Evolutionary conservation across 2,113 vertebrate genomes (phyloP), one percentile per base, ranked within the genome.

Genomic region (Zonotrichia leucophrys): DNA sequence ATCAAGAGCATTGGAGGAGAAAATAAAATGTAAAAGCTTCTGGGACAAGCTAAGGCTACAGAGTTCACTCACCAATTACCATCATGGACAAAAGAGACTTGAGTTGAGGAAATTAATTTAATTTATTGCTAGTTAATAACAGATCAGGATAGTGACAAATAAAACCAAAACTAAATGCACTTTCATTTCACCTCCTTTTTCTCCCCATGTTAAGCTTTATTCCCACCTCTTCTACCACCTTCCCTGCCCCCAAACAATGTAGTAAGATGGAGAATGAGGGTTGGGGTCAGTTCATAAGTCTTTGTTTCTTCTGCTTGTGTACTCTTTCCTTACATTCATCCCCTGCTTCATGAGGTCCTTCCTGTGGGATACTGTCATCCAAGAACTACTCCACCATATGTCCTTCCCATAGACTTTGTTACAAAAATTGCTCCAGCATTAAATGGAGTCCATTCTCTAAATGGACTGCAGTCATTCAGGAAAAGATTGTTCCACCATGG

Each of bases 201-300:
- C 41, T 41, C 89, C 24, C 2, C 5, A 39, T 12, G 12, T n/a
- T 90, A 27, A 85, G 1, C 6, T 52, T 60, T 12, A 37, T 44
- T 82, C 23, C 7, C 27, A 50, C 13, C 1, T 77, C 18, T 74
- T 68, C 28, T 55, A 27, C 11, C 15, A 52, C 12, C 5, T 79
- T 35, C 18, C 19, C 2, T 8, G n/a, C 16, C 2, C 4, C 2
- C 3, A 20, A 19, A 33, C 0, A 5, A 2, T 9, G 4, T 4
- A 78, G 7, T 8, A 18, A 14, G 4, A 37, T 15, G 2, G 11
- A 2, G 12, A 13, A n/a, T 33, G 12, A 33, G 3, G 2, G 0
- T 15, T 35, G 5, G 1, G 0, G 13, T 62, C 15, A 20, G 12
- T 31, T 47, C 50, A 25, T 28, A 63, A 21, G 2, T 19, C 39